Evolutionary conservation across 1,140 invertebrate genomes (phyloP), one percentile per base, ranked within the genome.

Genomic region (Brachionus koreanus): DNA sequence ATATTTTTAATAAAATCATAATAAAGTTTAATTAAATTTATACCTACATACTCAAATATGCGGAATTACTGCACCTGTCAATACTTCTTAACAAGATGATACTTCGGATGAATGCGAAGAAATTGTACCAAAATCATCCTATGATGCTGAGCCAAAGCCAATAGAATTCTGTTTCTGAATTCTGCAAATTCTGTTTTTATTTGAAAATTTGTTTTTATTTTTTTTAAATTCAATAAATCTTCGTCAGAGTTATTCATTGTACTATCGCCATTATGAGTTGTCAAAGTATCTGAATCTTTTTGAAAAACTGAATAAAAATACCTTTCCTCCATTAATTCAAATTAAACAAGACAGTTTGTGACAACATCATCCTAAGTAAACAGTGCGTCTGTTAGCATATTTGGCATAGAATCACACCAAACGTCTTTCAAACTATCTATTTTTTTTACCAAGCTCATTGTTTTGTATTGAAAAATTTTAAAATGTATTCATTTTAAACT

Each of bases 331-430:
- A 52, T 33, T 12, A 29, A 63, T 82, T 83, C 76, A 35, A 61
- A 79, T 43, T 35, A 79, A 35, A 79, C 57, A 65, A 25, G 87
- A 86, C 88, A 88, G 83, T 89, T 89, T 3, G 85, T 85, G 42
- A 87, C 84, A 39, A 89, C 81, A 83, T 89, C 88, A 84, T 89
- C 87, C 87, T 87, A 88, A 6, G 88, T 84, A 37, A 84, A 83
- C 5, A 86, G 83, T 23, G 87, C 83, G 82, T 89, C 87, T 16
- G 86, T 83, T 12, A 86, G 79, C 3, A 83, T 33, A 83, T 87
- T 85, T 35, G 87, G 86, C 74, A 76, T 83, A 37, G 87, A 83
- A 6, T 83, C 83, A 29, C 84, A 49, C 87, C 87, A 89, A 29
- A 23, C 81, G 10, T 85, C 82, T 16, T 86, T 69, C 6, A 86